Conservation (phyloP, 2,113 vertebrate genomes). For the Neodon shergylaensis region DNA sequence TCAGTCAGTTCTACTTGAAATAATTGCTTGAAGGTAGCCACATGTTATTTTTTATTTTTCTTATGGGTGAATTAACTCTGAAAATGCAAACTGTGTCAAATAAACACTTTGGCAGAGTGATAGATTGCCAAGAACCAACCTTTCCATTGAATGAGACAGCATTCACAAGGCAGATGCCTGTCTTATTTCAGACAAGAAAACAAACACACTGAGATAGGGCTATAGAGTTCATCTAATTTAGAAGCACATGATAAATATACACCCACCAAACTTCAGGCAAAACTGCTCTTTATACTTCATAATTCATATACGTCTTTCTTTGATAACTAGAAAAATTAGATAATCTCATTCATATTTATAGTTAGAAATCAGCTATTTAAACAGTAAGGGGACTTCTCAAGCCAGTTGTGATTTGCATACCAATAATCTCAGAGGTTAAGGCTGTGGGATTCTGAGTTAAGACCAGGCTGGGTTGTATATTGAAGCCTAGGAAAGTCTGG, state of each 20-base stretch:
- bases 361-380: conserved; percentile 25
- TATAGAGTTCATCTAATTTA: not conserved
- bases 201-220: not conserved
- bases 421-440: not conserved
- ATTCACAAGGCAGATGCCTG: not conserved
- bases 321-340: not conserved
- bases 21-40: not conserved
- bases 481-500: not conserved
- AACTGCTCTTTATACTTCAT: not conserved
- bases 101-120: conserved; percentile 47
- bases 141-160: not conserved
- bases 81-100: conserved; percentile 43
- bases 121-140: not conserved
- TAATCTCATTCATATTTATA: not conserved
- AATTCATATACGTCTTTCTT: not conserved
- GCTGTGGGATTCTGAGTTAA: not conserved
- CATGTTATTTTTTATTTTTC: not conserved
- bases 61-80: conserved; percentile 20
- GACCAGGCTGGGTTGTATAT: not conserved
- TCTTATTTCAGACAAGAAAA: not conserved
- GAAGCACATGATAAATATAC: not conserved
- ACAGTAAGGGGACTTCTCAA: not conserved
- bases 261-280: not conserved
- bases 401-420: not conserved
- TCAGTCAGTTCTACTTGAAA: not conserved